Base-by-base conservation (phyloP, 2,888 invertebrate genomes). In the Andrena camellia region DNA sequence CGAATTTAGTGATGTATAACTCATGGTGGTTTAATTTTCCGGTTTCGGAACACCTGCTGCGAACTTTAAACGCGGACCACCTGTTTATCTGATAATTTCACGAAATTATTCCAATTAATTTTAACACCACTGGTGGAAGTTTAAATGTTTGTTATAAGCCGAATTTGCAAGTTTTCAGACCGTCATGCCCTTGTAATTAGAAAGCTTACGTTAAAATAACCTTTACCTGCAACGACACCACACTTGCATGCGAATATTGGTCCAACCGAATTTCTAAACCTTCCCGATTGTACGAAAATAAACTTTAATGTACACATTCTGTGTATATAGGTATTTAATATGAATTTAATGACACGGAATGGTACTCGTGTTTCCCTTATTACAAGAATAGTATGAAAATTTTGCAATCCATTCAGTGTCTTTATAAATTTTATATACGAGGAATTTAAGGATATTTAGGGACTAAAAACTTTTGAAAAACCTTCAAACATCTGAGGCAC, bases 1-100 rank as follows among this genome's bases (percentile, higher is more conserved):
- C 57, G 35, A 59, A 81, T 48, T 26, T 42, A 75, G 75, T 76
- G 82, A 75, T 75, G 75, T 81, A 81, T 81, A 82, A 81, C 82
- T 81, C 75, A 67, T 62, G 67, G 82, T 81, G 82, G 82, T 82
- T 82, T 82, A 81, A 82, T 82, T 82, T 82, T 75, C 82, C 75
- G 82, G 82, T 82, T 81, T 67, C 62, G 67, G 31, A 81, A 81
- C 82, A 82, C 82, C 82, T 75, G 82, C 71, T 75, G 31, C 82
- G 17, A 75, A 81, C 82, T 82, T 82, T 82, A 82, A 81, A 82
- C 81, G 66, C 23, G 63, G 76, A 76, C 63, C 81, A 81, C 82
- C 82, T 82, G 82, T 82, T 82, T 82, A 82, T 82, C 82, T 81
- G 82, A 82, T 82, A 81, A 82, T 81, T 81, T 81, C 76, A 26